A percentile compares a stretch with the other conserved stretches of the same genome.
Conservation (phyloP, 2,113 vertebrate species). For the Alosa alosa region DNA sequence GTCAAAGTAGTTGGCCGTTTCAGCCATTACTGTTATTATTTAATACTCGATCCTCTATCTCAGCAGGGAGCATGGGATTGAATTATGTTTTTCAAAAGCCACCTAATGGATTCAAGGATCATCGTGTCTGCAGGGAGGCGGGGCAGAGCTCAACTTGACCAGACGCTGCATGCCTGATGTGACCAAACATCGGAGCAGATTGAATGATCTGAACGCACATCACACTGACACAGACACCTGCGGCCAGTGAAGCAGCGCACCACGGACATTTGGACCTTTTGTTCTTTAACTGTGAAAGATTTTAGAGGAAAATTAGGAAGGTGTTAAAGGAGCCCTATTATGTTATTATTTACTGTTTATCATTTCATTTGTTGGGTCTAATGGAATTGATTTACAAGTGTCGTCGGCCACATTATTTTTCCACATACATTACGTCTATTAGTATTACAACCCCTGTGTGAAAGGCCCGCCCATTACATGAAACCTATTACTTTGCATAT, state of each 20-base stretch:
- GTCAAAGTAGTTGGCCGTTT: neutral
- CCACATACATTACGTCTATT: no score
- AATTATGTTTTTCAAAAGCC: neutral
- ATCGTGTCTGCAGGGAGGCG: neutral
- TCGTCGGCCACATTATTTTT: no score
- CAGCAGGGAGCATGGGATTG: neutral
- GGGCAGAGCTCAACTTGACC: neutral
- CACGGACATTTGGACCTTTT: no score
- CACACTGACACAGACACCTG: neutral
- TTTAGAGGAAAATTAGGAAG: neutral
- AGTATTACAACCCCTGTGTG: no score
- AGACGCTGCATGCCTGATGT: neutral
- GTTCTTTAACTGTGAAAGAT: neutral
- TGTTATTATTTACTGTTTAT: no score
- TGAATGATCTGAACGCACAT: neutral
- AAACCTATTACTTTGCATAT: neutral
- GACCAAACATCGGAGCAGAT: neutral
- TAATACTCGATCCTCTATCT: neutral
- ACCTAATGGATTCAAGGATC: conserved; percentile 10
- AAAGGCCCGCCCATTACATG: neutral
- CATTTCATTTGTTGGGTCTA: no score
- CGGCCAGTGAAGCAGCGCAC: neutral
- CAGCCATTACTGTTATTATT: neutral
- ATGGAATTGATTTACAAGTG: no score
- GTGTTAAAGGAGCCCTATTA: neutral